These are phyloP conservation scores for Pardosa pseudoannulata DNA, from an alignment of 2,888 invertebrate species.

Conservation along the genomic window DNA sequence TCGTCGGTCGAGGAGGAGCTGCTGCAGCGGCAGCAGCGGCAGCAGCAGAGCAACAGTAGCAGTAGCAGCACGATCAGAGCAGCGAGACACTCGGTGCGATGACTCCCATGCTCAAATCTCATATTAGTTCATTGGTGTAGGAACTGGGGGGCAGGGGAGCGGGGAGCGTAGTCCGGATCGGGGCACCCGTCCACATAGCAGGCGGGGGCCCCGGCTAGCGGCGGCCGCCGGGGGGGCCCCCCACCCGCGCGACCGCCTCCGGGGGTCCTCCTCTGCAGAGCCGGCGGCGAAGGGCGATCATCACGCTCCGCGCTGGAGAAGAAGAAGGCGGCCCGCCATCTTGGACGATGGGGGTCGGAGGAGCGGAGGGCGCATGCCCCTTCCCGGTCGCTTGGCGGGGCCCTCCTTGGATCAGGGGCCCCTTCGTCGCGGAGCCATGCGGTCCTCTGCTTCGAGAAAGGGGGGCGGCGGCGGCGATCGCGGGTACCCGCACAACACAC, in stretches of 20 bases:
- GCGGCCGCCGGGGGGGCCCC: conserved; percentile 69
- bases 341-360: conserved; percentile 51
- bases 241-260: conserved; percentile 64
- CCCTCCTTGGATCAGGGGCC: conserved; percentile 56
- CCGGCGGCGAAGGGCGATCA: conserved; percentile 44
- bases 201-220: conserved; percentile 69
- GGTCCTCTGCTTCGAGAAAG: too few species aligned
- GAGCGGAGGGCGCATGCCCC: conserved; percentile 65
- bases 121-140: conserved; percentile 74
- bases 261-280: conserved; percentile 35
- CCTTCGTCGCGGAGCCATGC: conserved; percentile 10
- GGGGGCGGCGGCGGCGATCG: neutral
- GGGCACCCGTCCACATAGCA: conserved; percentile 59
- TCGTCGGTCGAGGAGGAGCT: too few species aligned
- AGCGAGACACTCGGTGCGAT: conserved; percentile 72
- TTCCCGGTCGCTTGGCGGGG: conserved; percentile 35
- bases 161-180: conserved; percentile 59
- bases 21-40: neutral
- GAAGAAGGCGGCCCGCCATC: conserved; percentile 50
- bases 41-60: conserved; percentile 37
- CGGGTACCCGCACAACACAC: neutral
- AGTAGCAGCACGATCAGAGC: conserved; percentile 46
- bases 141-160: conserved; percentile 77
- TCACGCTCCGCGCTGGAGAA: conserved; percentile 38
- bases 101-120: conserved; percentile 73